A percentile compares a stretch with the other conserved stretches of the same genome.
Evolutionary conservation across 2,888 invertebrate genomes (phyloP).

Genomic region (Keiferia lycopersicella): DNA sequence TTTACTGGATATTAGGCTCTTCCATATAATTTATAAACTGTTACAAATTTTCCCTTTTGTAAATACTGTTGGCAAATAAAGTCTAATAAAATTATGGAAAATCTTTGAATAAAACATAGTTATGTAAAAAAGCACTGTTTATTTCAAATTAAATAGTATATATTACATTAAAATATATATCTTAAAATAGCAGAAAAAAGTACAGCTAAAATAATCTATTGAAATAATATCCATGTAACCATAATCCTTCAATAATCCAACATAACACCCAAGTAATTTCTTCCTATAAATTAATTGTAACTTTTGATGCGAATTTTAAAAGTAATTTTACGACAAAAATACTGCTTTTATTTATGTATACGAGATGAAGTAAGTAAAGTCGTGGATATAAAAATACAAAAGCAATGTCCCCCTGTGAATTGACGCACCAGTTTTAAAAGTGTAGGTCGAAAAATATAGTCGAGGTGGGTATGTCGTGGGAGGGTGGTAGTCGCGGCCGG

Average conservation of each 20-base stretch:
- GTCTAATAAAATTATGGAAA: conserved; percentile 36
- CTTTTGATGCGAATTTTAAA: conserved; percentile 57
- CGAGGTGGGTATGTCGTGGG: conserved; percentile 41
- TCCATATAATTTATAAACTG: conserved; percentile 38
- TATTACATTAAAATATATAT: conserved; percentile 79
- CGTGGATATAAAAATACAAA: conserved; percentile 80
- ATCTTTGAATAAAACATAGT: conserved; percentile 35
- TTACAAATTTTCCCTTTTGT: conserved; percentile 47
- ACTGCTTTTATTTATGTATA: conserved; percentile 57
- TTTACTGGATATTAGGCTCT: conserved; percentile 43
- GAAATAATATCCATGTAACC: conserved; percentile 74
- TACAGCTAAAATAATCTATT: conserved; percentile 77
- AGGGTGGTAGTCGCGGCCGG: no score
- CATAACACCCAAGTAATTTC: conserved; percentile 70
- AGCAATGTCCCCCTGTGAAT: conserved; percentile 65
- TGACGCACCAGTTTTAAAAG: conserved; percentile 64
- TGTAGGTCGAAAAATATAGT: conserved; percentile 73
- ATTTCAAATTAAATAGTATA: conserved; percentile 80
- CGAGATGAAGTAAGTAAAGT: conserved; percentile 54
- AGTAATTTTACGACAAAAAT: conserved; percentile 62
- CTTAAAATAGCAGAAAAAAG: conserved; percentile 78
- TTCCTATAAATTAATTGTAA: conserved; percentile 60
- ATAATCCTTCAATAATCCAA: conserved; percentile 53
- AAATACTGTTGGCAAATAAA: conserved; percentile 68
- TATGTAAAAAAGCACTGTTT: conserved; percentile 76